Evolutionary conservation across 2,113 vertebrate genomes (phyloP).

Genomic region (Otus sunia): DNA sequence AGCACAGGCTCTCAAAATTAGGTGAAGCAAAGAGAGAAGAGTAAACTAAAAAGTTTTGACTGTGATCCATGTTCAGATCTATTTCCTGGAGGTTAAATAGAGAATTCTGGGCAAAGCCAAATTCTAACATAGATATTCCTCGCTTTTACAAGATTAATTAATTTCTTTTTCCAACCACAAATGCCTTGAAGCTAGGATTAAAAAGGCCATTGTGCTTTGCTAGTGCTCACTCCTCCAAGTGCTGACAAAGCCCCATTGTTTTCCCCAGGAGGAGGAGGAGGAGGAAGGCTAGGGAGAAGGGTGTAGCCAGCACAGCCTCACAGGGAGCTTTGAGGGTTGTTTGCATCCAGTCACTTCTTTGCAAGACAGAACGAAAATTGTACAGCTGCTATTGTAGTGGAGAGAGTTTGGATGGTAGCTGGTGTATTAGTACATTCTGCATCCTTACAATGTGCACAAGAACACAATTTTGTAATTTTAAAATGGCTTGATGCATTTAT

Average conservation of each 20-base stretch:
- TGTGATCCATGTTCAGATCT: neutral
- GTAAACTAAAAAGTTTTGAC: neutral
- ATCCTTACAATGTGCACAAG: neutral
- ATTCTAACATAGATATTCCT: constrained; percentile 8
- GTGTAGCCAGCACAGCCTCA: neutral
- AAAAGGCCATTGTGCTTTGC: constrained; percentile 29
- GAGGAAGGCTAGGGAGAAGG: neutral
- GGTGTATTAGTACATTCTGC: neutral
- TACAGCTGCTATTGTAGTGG: neutral
- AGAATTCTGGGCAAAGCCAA: constrained; percentile 1
- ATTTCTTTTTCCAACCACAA: constrained; percentile 20
- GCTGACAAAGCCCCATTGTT: constrained; percentile 36
- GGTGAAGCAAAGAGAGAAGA: neutral
- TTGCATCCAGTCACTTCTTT: neutral
- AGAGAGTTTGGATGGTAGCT: neutral
- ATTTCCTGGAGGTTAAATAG: neutral
- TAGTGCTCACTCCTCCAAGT: neutral
- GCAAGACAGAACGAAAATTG: neutral
- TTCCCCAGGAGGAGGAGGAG: neutral
- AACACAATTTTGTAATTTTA: neutral
- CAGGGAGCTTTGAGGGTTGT: neutral
- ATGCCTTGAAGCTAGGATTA: constrained; percentile 25
- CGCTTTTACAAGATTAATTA: neutral
- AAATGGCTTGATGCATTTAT: neutral
- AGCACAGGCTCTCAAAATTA: neutral